Base-by-base conservation (phyloP, 2,888 invertebrate species). In the Baronia brevicornis region DNA sequence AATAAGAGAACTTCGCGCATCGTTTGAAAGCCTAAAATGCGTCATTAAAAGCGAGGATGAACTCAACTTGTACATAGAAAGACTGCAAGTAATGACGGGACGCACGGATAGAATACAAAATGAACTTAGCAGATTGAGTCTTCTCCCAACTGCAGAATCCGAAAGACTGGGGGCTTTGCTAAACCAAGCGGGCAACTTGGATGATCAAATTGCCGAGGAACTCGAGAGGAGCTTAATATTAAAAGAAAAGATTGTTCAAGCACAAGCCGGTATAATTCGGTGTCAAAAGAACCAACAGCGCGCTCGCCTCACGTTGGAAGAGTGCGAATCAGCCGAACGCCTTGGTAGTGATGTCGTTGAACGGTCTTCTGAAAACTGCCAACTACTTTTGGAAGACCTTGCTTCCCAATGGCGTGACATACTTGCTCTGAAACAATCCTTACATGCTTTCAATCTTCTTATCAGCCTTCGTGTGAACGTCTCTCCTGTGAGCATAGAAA, bases 11-110 rank as follows among this genome's bases (percentile, higher is more conserved):
- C 79, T 95, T 8, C 88, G 91, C 36, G 66, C 86, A 1, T 87
- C 90, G 7, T 75, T 94, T 38, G 90, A 91, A 13, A 87, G 88
- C 41, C 86, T 93, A 38, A 90, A 91, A 59, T 92, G 93, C 1
- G 90, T 93, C 0, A 90, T 95, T 23, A 93, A 92, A 57, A 93
- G 89, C 30, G 93, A 93, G 53, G 94, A 95, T 47, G 94, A 95
- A 55, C 78, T 95, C 0, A 90, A 90, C 48, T 77, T 94, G 3
- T 94, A 94, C 56, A 90, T 94, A 4, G 93, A 95, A 66, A 84
- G 93, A 28, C 74, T 94, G 4, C 93, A 94, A 71, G 91, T 94
- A 1, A 86, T 93, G 68, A 89, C 88, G 18, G 87, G 88, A 2
- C 87, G 93, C 6, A 88, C 93, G n/a, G 90, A 90, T 33, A 86